A percentile compares a stretch with the other conserved stretches of the same genome.
Evolutionary conservation across 2,797 vertebrate genomes (phyloP).

Genomic region (Poeciliopsis gracilis): DNA sequence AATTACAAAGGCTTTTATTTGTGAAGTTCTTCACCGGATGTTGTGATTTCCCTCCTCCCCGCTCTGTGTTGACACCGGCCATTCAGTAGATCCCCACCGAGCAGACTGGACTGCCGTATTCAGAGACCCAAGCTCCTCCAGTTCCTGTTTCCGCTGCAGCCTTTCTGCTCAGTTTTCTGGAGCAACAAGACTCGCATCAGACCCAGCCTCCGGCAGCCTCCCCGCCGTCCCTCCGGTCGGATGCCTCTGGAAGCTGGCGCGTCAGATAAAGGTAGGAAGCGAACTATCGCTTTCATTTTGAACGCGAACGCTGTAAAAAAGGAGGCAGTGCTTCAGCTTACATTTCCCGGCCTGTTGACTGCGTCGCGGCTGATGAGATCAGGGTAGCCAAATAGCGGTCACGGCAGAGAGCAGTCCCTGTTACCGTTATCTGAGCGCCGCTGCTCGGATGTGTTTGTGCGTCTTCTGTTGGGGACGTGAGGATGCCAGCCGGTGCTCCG

Average conservation of each 20-base stretch:
- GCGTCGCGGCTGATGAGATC: slow-evolving; percentile 55
- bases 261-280: slow-evolving; percentile 58
- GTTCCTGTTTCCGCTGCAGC: slow-evolving; percentile 71
- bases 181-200: slow-evolving; percentile 46
- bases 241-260: slow-evolving; percentile 58
- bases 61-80: slow-evolving; percentile 57
- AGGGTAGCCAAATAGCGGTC: slow-evolving; percentile 55
- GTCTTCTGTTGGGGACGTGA: neutral
- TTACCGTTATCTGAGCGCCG: slow-evolving; percentile 35
- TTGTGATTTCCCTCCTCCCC: neutral
- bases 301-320: slow-evolving; percentile 8
- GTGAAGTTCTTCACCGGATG: slow-evolving; percentile 51
- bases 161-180: slow-evolving; percentile 39
- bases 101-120: slow-evolving; percentile 51
- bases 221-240: slow-evolving; percentile 41
- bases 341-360: slow-evolving; percentile 78
- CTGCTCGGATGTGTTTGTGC: neutral
- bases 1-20: slow-evolving; percentile 26
- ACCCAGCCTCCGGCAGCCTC: slow-evolving; percentile 31
- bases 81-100: slow-evolving; percentile 61
- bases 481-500: neutral
- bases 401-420: slow-evolving; percentile 10
- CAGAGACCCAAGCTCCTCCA: slow-evolving; percentile 40
- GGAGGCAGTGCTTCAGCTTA: slow-evolving; percentile 25
- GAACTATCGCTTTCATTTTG: slow-evolving; percentile 8